phyloP scores from a whole-genome alignment of 2,888 invertebrate species.

The Lapara coniferarum region DNA sequence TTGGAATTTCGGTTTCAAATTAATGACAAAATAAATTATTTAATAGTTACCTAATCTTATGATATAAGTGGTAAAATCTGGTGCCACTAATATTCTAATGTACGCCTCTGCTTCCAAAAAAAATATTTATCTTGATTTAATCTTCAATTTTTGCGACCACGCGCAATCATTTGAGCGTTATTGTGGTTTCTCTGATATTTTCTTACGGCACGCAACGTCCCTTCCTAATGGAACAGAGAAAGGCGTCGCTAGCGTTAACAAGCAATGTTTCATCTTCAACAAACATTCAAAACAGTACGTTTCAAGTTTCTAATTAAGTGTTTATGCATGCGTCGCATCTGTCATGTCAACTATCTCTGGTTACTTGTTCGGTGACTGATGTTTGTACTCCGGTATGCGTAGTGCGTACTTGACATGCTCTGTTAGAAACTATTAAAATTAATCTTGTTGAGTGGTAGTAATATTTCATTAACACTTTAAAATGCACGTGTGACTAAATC shows the following conservation, averaged over 20 bases:
- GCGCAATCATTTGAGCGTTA: background rate
- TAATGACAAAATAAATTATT: too few relatives aligned
- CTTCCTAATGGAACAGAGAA: background rate
- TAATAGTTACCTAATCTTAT: too few relatives aligned
- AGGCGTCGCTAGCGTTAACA: constrained; percentile 7
- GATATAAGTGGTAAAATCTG: too few relatives aligned
- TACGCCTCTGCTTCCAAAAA: background rate
- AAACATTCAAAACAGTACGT: constrained; percentile 38
- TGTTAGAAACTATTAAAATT: constrained; percentile 21
- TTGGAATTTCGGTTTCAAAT: too few relatives aligned
- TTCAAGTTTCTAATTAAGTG: constrained; percentile 51
- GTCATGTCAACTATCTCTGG: constrained; percentile 39
- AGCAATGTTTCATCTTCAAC: constrained; percentile 24
- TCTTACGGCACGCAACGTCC: constrained; percentile 19
- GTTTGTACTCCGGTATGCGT: constrained; percentile 42
- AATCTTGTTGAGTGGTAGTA: constrained; percentile 10
- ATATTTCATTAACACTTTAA: constrained; percentile 13
- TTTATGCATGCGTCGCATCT: constrained; percentile 53
- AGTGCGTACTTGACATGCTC: constrained; percentile 30
- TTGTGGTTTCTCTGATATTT: constrained; percentile 8
- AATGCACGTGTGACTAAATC: background rate
- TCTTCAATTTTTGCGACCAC: constrained; percentile 7
- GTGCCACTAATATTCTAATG: background rate
- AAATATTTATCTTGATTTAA: background rate
- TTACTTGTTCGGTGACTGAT: constrained; percentile 44